Conservation (phyloP, 2,797 vertebrate genomes). For the Lagodon rhomboides region DNA sequence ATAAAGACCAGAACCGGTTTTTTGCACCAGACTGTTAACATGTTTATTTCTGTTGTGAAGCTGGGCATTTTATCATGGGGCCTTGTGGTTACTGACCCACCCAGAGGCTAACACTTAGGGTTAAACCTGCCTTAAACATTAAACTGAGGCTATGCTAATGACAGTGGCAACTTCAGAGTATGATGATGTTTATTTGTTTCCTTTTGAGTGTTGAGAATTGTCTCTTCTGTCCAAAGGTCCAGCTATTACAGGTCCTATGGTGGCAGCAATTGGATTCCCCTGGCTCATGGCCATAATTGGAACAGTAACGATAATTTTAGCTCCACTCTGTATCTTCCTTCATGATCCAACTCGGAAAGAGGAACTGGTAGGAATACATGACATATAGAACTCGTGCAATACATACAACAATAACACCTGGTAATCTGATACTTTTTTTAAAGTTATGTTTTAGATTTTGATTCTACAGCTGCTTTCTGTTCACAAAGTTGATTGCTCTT, state of each 20-base stretch:
- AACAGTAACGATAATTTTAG: conserved; percentile 18
- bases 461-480: neutral
- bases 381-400: neutral
- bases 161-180: neutral
- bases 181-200: neutral
- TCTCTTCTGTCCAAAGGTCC: conserved; percentile 23
- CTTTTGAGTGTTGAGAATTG: neutral
- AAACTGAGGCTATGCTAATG: neutral
- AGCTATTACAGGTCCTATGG: conserved; percentile 14
- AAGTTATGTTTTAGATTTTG: no score
- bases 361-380: neutral
- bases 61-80: no score
- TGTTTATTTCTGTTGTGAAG: no score
- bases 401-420: neutral
- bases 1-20: no score
- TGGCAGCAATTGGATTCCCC: conserved; percentile 24
- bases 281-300: conserved; percentile 36
- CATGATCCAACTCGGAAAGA: neutral
- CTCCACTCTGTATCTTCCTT: conserved; percentile 38
- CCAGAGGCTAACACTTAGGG: no score
- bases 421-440: no score
- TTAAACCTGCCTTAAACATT: neutral
- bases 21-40: no score
- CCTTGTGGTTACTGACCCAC: no score
- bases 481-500: neutral